Evolutionary conservation across 2,797 vertebrate species (phyloP).

Genomic region (Phoebastria nigripes): DNA sequence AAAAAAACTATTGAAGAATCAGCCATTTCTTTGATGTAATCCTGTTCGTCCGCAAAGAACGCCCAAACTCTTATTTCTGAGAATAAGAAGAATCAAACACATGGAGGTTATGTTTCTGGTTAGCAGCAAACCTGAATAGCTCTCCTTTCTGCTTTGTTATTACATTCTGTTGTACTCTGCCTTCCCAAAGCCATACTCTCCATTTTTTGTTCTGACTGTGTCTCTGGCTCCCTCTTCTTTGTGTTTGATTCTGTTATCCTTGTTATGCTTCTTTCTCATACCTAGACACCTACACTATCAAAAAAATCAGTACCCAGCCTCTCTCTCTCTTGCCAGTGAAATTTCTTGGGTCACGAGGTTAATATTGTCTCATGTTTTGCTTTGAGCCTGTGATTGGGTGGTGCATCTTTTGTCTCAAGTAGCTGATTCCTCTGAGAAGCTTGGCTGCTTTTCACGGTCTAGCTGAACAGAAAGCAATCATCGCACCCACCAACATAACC

Average conservation of each 20-base stretch:
- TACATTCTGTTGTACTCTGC: neutral
- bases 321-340: neutral
- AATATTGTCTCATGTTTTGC: neutral
- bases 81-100: neutral
- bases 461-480: neutral
- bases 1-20: neutral
- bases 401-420: neutral
- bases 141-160: neutral
- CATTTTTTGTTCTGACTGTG: neutral
- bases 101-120: neutral
- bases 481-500: neutral
- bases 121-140: neutral
- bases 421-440: neutral
- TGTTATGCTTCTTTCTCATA: neutral
- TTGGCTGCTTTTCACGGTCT: neutral
- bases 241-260: neutral
- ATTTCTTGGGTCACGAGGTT: neutral
- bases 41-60: neutral
- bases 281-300: neutral
- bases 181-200: neutral
- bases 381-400: neutral
- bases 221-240: neutral
- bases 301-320: neutral
- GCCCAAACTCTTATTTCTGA: neutral
- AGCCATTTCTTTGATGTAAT: neutral